These are phyloP conservation scores for Probosciger aterrimus DNA, from an alignment of 2,113 vertebrate species.

Conservation along the genomic window DNA sequence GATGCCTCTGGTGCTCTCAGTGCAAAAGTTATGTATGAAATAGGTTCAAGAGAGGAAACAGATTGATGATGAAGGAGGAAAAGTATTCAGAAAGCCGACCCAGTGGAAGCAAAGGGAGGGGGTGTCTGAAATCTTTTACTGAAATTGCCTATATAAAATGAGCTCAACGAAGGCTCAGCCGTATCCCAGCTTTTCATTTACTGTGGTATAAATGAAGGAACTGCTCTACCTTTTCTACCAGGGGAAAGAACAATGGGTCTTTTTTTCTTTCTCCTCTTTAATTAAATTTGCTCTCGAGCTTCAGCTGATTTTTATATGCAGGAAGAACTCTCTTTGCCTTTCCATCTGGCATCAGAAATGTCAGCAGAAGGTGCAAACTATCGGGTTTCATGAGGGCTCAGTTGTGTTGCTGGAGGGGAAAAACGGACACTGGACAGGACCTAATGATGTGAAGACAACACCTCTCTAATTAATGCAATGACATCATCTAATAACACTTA, in stretches of 20 bases:
- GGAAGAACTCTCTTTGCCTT: constrained; percentile 36
- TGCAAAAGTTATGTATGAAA: constrained; percentile 59
- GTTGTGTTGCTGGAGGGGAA: constrained; percentile 10
- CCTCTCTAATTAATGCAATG: neutral
- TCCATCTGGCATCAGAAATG: constrained; percentile 67
- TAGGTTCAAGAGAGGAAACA: constrained; percentile 56
- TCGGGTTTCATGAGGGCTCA: constrained; percentile 48
- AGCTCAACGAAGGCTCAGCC: constrained; percentile 13
- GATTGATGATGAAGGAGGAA: constrained; percentile 30
- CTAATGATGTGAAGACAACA: constrained; percentile 1
- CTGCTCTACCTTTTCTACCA: neutral
- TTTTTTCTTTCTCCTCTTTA: neutral
- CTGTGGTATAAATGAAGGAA: constrained; percentile 31
- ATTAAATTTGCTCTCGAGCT: constrained; percentile 3
- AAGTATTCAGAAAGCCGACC: constrained; percentile 48
- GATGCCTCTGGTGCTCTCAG: constrained; percentile 48
- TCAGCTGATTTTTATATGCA: constrained; percentile 39
- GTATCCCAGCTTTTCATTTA: neutral
- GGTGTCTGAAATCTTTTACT: constrained; percentile 53
- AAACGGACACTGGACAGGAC: neutral
- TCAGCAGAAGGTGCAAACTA: constrained; percentile 65
- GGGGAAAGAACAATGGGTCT: neutral
- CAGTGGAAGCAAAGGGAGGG: neutral
- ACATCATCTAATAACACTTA: constrained; percentile 51
- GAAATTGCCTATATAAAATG: neutral